Percentiles rank a stretch among this genome's conserved stretches.
Conservation (phyloP, 1,140 invertebrate genomes). For the Habropoda laboriosa region DNA sequence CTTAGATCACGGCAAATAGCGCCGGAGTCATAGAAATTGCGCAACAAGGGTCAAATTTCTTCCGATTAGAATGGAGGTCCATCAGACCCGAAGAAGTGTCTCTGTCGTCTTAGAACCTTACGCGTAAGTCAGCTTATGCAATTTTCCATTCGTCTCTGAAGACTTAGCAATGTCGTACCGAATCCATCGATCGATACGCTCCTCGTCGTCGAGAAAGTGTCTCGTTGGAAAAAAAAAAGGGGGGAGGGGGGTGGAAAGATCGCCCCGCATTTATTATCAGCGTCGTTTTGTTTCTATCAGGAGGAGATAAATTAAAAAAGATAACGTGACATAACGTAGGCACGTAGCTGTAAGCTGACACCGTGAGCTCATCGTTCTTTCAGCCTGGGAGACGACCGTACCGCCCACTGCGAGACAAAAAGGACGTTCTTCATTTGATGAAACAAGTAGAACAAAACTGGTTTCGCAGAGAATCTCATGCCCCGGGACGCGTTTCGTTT, state of each 20-base stretch:
- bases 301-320: constrained; percentile 46
- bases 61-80: too few relatives aligned
- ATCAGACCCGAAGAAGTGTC: too few relatives aligned
- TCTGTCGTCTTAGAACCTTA: neutral
- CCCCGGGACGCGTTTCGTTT: neutral
- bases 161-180: constrained; percentile 11
- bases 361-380: constrained; percentile 57
- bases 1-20: too few relatives aligned
- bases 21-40: too few relatives aligned
- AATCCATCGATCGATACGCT: constrained; percentile 24
- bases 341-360: constrained; percentile 64
- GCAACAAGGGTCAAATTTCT: too few relatives aligned
- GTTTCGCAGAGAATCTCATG: constrained; percentile 59
- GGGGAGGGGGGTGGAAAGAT: neutral
- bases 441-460: constrained; percentile 50
- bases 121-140: neutral
- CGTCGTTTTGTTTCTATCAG: constrained; percentile 1
- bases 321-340: constrained; percentile 49
- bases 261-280: constrained; percentile 9
- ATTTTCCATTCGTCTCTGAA: neutral
- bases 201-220: neutral
- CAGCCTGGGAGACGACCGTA: constrained; percentile 48
- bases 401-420: constrained; percentile 69
- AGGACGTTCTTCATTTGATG: constrained; percentile 54
- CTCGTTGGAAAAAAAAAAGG: neutral